These are phyloP conservation scores for Ascaphus truei DNA, from an alignment of 2,113 vertebrate genomes.

Conservation along the genomic window DNA sequence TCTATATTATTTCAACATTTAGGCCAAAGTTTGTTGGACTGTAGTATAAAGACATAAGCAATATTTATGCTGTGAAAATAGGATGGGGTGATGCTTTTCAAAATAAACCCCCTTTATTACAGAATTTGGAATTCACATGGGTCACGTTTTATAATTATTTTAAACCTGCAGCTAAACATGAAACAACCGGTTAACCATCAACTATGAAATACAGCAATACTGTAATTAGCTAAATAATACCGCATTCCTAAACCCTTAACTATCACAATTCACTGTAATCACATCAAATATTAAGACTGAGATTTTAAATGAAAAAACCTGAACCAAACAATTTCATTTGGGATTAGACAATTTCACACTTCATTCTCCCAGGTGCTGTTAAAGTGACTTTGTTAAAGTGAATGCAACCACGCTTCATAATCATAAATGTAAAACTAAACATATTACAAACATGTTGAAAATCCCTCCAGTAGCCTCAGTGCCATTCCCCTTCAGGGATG, in stretches of 20 bases:
- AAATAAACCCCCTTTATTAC: too few species aligned
- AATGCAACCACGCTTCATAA: slow-evolving; percentile 15
- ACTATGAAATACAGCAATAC: too few species aligned
- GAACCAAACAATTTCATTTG: slow-evolving; percentile 11
- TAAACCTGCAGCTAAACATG: too few species aligned
- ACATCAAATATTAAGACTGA: slow-evolving; percentile 14
- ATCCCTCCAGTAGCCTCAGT: neutral
- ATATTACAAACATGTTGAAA: neutral
- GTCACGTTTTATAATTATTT: too few species aligned
- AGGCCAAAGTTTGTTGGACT: too few species aligned
- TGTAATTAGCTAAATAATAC: too few species aligned
- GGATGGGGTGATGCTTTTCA: too few species aligned
- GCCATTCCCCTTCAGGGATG: slow-evolving; percentile 16
- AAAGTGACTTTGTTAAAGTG: neutral
- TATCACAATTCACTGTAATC: neutral
- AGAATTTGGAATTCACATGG: too few species aligned
- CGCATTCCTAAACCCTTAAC: neutral
- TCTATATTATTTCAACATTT: too few species aligned
- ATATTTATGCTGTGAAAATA: too few species aligned
- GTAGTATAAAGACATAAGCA: too few species aligned
- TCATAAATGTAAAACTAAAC: slow-evolving; percentile 8
- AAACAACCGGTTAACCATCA: too few species aligned
- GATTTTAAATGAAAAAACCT: slow-evolving; percentile 1
- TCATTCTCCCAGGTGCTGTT: slow-evolving; percentile 16
- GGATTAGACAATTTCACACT: slow-evolving; percentile 26